Conservation (phyloP, 35 echinoderm and acorn worm species). For the Ophioderma brevispina region DNA sequence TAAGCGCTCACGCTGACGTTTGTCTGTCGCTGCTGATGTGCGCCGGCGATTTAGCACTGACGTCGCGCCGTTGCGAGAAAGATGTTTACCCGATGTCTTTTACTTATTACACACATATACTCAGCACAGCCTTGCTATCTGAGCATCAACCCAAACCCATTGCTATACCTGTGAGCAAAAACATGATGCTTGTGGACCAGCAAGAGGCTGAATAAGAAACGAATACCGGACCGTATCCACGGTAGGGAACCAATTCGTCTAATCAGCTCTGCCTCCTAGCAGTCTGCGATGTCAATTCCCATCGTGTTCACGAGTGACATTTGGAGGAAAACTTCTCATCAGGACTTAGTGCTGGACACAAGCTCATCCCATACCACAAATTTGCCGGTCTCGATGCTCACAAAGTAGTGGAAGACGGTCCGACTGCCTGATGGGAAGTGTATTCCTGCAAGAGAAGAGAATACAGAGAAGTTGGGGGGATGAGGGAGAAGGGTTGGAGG, state of each 20-base stretch:
- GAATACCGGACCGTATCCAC: slow-evolving; percentile 92
- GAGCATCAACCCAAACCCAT: no score
- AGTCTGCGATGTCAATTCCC: slow-evolving; percentile 86
- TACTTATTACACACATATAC: no score
- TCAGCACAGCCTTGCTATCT: no score
- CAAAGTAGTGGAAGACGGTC: slow-evolving; percentile 98
- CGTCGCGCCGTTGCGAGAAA: no score
- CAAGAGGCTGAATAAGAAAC: slow-evolving; percentile 81
- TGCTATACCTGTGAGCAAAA: slow-evolving; percentile 96
- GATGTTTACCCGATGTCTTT: no score
- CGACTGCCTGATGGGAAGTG: slow-evolving; percentile 92
- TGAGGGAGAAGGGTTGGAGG: no score
- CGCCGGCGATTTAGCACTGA: no score
- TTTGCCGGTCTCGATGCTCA: slow-evolving; percentile 96
- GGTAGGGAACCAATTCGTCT: slow-evolving; percentile 81
- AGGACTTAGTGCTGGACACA: slow-evolving; percentile 93
- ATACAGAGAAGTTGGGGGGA: no score
- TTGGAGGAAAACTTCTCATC: no score
- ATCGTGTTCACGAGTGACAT: slow-evolving; percentile 91
- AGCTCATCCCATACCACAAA: slow-evolving; percentile 99
- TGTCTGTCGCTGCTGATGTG: no score
- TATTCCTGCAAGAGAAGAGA: no score
- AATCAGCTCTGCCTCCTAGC: slow-evolving; percentile 56
- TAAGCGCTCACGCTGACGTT: no score
- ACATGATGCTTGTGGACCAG: slow-evolving; percentile 87